These are phyloP conservation scores for Labeo catla DNA, from an alignment of 2,113 vertebrate genomes.

Conservation along the genomic window DNA sequence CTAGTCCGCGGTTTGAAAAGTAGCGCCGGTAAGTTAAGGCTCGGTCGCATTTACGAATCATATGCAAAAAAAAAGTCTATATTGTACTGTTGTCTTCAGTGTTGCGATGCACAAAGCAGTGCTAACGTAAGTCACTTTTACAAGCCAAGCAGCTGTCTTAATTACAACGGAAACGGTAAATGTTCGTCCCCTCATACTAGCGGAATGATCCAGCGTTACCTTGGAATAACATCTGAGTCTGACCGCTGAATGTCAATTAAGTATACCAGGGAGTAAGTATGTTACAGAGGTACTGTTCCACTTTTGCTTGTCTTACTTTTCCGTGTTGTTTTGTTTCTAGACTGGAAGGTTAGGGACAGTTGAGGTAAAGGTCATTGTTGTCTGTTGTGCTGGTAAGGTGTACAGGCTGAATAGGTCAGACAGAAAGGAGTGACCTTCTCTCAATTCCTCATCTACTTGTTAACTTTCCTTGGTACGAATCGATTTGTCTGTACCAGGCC, in stretches of 20 bases:
- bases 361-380: constrained; percentile 65
- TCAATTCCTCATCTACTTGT: neutral
- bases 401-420: constrained; percentile 18
- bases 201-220: neutral
- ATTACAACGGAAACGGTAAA: too few species aligned
- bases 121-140: too few species aligned
- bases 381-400: constrained; percentile 51
- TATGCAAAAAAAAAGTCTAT: too few species aligned
- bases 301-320: constrained; percentile 40
- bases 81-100: too few species aligned
- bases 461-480: constrained; percentile 13
- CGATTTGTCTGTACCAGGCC: neutral
- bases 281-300: constrained; percentile 6
- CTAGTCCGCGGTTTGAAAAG: neutral
- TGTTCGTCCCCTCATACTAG: too few species aligned
- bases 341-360: constrained; percentile 61
- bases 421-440: constrained; percentile 26
- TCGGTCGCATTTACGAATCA: too few species aligned
- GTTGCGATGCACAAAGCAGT: too few species aligned
- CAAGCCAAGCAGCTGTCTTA: too few species aligned
- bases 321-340: constrained; percentile 36
- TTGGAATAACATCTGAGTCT: neutral
- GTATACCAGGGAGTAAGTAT: neutral
- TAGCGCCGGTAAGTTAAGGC: neutral
- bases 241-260: neutral